Base-by-base conservation (phyloP, 1,140 invertebrate genomes). In the Carposina sasakii region DNA sequence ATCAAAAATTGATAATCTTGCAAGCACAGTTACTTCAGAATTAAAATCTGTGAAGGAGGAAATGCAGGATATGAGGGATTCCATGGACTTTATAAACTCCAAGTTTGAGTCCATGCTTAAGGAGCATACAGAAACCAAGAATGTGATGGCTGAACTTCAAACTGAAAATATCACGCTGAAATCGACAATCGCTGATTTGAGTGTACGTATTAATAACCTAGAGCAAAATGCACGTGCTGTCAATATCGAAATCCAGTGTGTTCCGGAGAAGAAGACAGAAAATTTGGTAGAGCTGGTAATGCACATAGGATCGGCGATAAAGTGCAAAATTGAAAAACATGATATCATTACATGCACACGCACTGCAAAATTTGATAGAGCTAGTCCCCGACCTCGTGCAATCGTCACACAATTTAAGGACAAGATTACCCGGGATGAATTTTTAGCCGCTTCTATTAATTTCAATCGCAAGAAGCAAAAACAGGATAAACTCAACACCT, bases 401-500 rank as follows among this genome's bases (percentile, higher is more conserved):
- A 15, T 33, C 4, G 31, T 33, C 9, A 13, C 15, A 4, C 31
- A 33, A 13, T 33, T 33, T 13, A n/a, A 8, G 13, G 15, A 13
- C 31, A 8, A 8, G 13, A 33, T 5, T 5, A n/a, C 15, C 13
- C 31, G 31, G 4, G 31, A 33, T 15, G 31, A 33, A 4, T 8
- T 33, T 10, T 33, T 33, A 15, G 31, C 31, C n/a, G 31, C 8
- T 3, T n/a, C 13, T 15, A 8, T 33, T 10, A 33, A 33, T n/a
- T 5, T 33, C 15, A 33, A 33, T 33, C 12, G 5, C 12, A 33
- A 33, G 15, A 13, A 8, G 2, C n/a, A 48, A 13, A 3, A 16
- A 17, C 12, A 20, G 0, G 51, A 65, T 9, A 62, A 60, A 19
- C 17, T 64, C 2, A 60, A 57, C 31, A 48, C 48, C 2, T 16